phyloP scores from a whole-genome alignment of 2,797 vertebrate genomes.

The Geotria australis region DNA sequence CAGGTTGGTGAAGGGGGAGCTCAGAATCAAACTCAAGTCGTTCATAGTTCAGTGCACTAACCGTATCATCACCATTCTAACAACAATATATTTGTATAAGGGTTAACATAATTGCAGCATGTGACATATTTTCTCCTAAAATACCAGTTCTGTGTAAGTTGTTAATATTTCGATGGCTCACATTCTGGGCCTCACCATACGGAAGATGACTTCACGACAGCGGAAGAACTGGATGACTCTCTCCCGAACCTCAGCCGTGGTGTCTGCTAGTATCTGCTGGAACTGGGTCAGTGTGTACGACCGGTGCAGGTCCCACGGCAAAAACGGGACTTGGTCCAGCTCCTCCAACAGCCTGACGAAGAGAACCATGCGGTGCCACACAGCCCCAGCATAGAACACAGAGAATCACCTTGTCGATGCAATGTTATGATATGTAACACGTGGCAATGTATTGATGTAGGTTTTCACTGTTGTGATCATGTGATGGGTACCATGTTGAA shows the following conservation, averaged over 20 bases:
- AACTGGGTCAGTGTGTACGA: constrained; percentile 19
- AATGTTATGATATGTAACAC: background rate
- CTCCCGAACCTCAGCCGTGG: constrained; percentile 6
- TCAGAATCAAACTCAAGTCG: too few relatives aligned
- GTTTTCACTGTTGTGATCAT: background rate
- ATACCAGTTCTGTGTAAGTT: background rate
- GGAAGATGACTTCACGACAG: constrained; percentile 10
- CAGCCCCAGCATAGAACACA: too few relatives aligned
- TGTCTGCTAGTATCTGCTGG: constrained; percentile 7
- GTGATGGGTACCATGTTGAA: too few relatives aligned
- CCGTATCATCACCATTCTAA: too few relatives aligned
- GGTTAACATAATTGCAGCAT: background rate
- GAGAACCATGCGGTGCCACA: too few relatives aligned
- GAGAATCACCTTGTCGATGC: too few relatives aligned
- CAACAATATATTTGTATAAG: too few relatives aligned
- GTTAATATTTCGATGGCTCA: too few relatives aligned
- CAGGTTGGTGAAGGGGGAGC: too few relatives aligned
- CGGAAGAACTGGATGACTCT: constrained; percentile 13
- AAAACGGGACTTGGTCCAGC: constrained; percentile 12
- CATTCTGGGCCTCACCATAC: constrained; percentile 11
- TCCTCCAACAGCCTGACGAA: constrained; percentile 23
- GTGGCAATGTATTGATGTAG: too few relatives aligned
- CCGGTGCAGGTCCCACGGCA: constrained; percentile 12
- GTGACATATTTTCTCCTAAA: background rate
- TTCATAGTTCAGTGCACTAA: too few relatives aligned